These are phyloP conservation scores for Cranoglanis bouderius DNA, from an alignment of 2,113 vertebrate species.

Conservation along the genomic window DNA sequence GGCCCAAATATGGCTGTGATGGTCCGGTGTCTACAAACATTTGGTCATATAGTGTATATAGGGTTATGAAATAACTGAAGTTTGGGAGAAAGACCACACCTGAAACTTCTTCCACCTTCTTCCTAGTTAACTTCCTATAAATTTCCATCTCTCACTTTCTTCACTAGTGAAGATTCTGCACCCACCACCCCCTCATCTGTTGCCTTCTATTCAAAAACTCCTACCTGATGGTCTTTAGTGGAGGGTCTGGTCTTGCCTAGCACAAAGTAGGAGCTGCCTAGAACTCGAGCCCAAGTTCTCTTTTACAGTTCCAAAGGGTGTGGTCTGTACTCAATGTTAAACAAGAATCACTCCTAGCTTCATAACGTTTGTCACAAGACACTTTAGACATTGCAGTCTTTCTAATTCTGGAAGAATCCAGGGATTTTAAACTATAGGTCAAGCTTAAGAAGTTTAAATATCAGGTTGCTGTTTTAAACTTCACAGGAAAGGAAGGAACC, in stretches of 20 bases:
- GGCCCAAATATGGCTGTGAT: too few species aligned
- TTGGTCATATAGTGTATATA: not conserved
- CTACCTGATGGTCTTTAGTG: not conserved
- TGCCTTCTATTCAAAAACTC: not conserved
- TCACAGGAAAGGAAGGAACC: slow-evolving; percentile 75
- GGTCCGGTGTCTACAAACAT: not conserved
- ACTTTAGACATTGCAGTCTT: not conserved
- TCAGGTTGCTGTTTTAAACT: not conserved
- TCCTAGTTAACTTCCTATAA: not conserved
- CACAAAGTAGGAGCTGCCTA: not conserved
- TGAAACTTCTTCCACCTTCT: not conserved
- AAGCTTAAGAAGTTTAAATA: not conserved
- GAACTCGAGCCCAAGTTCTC: not conserved
- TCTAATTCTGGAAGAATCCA: not conserved
- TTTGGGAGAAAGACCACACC: not conserved
- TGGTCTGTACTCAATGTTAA: not conserved
- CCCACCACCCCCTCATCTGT: not conserved
- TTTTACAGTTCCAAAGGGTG: not conserved
- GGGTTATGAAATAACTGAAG: not conserved
- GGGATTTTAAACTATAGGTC: not conserved
- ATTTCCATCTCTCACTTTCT: not conserved
- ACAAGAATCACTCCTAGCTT: not conserved
- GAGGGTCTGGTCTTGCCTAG: not conserved
- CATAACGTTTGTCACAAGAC: not conserved
- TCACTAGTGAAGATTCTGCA: not conserved